Base-by-base conservation (phyloP, 1,140 invertebrate genomes). In the Camponotus vicinus region DNA sequence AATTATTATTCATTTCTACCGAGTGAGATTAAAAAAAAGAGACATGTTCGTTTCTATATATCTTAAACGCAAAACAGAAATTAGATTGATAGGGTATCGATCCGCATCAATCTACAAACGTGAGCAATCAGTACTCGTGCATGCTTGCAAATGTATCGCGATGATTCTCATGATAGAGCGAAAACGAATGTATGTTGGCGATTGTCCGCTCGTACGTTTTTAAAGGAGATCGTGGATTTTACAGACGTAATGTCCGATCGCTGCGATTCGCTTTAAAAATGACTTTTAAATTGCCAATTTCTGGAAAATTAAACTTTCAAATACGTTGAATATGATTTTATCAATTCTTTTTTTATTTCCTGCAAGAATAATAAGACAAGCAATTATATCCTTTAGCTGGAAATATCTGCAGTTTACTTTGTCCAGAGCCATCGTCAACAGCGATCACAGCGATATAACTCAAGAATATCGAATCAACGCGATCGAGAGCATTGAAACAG, bases 201-300 rank as follows among this genome's bases (percentile, higher is more conserved):
- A 49, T 59, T 70, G 63, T 49, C 40, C 37, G 70, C 57, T 52
- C 66, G 21, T 79, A 63, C 83, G 52, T 86, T 88, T 57, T 86
- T 66, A 42, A 87, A 84, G 40, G 57, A 27, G 27, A 79, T 55
- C 87, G 86, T 84, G 67, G 57, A 77, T 89, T 75, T 49, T 88
- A 86, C 88, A 66, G 34, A 86, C 86, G 32, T 82, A 90, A 90
- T 45, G 40, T 89, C 66, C 61, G 57, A 67, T 89, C 84, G 77
- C 55, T 89, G 70, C 59, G 59, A 73, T 63, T 69, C 66, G 69
- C 69, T 59, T 45, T 73, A 63, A 8, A 9, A 11, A 42, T 3
- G 0, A n/a, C 34, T 64, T 27, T 27, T 40, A 21, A 18, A 37
- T 15, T 32, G 21, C 5, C n/a, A 8, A 63, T 42, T 15, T 27